Base-by-base conservation (phyloP, 2,113 vertebrate genomes). In the Noturus placidus region DNA sequence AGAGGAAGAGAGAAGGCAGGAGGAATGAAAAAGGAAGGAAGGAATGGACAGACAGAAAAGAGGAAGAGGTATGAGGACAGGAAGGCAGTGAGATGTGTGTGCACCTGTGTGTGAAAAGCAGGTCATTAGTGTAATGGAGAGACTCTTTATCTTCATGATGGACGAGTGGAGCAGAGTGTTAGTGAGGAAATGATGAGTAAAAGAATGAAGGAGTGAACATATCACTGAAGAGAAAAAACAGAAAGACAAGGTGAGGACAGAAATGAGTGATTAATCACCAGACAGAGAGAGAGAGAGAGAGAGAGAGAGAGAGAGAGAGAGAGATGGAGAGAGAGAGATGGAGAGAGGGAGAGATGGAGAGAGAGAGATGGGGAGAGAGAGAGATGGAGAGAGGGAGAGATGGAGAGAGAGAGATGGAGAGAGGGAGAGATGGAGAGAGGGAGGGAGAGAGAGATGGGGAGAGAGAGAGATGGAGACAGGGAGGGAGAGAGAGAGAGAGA, bases 101-200 rank as follows among this genome's bases (percentile, higher is more conserved):
- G 52, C 78, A 80, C 78, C 78, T 56, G 78, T 56, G 78, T 81
- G 79, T 81, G 33, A 81, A 81, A 81, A 81, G 79, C 54, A 59
- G 56, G 19, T 59, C 54, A 81, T 56, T 59, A 81, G 79, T 81
- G 54, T 81, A 56, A 81, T 25, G 79, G 79, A 81, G 33, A 81
- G 56, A 38, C 54, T 59, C 79, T 81, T 81, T 81, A 81, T 81
- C 56, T 81, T 59, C 54, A 59, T 81, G 30, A 35, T 3, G 56
- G 59, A 81, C 33, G 56, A 38, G 33, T 59, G 56, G 54, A 38
- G 30, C 8, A 0, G 54, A 59, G 54, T 59, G 54, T 35, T 59
- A 25, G 79, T 81, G 79, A 81, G 17, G 79, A 59, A 33, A 54
- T 33, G 52, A 79, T 2, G 77, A 56, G 78, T 56, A 54, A 81